Base-by-base conservation (phyloP, 2,888 invertebrate species). In the Pristionchus japonicus region DNA sequence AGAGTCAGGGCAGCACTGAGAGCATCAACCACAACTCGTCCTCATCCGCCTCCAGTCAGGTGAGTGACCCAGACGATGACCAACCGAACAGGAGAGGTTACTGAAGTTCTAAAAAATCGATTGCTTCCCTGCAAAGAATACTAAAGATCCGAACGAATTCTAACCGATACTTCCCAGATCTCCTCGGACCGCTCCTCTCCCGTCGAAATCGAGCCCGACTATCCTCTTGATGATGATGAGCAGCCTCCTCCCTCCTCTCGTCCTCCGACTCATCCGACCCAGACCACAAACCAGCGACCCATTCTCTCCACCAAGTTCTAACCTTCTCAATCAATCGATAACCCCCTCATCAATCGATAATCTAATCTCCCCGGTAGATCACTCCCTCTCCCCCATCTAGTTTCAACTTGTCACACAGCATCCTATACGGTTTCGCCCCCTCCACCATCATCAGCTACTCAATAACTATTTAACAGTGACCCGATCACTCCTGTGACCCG, bases 121-220 rank as follows among this genome's bases (percentile, higher is more conserved):
- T 52, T 52, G 3, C 0, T 52, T 52, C 52, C 17, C 13, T 20
- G 20, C 52, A 23, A 52, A 11, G 17, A 52, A 11, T 52, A 52
- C n/a, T n/a, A n/a, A n/a, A n/a, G n/a, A n/a, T n/a, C n/a, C n/a
- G n/a, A n/a, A n/a, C n/a, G n/a, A n/a, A n/a, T n/a, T n/a, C n/a
- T n/a, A n/a, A 40, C 37, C n/a, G 0, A 52, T 6, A 0, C 82
- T 23, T 40, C 57, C 11, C 57, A 87, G 87, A 80, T 37, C 27
- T 87, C 87, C 15, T 87, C 87, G 31, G 87, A 87, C n/a, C 87
- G 87, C 20, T 57, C 57, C 15, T 87, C 87, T 37, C 87, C 87
- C 31, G 37, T 87, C 43, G 87, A 87, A 43, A 80, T 77, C 77
- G 87, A 87, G 31, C 87, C 87, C 2, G 87, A 87, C 43, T 87